Conservation (phyloP, 64 coral and sea anemone genomes). For the Anthopleura sola region DNA sequence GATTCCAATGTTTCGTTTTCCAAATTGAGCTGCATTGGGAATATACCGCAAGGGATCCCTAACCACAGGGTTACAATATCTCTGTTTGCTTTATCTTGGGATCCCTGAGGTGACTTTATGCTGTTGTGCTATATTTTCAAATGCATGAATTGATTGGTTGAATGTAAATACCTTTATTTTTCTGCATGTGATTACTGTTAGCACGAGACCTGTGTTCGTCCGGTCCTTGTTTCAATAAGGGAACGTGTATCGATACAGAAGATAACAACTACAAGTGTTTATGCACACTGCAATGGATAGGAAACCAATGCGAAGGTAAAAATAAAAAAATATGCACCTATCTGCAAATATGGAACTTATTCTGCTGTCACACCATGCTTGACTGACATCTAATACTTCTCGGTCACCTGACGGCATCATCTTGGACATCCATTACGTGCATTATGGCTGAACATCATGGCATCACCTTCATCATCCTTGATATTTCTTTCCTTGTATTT, state of each 20-base stretch:
- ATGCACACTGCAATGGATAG: conserved; percentile 56
- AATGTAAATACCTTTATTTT: conserved; percentile 2
- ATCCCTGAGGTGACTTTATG: not conserved
- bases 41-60: not conserved
- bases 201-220: conserved; percentile 54
- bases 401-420: not conserved
- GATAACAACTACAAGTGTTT: conserved; percentile 77
- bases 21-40: too few relatives aligned
- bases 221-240: conserved; percentile 65
- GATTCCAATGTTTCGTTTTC: too few relatives aligned
- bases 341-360: not conserved
- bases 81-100: not conserved
- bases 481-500: too few relatives aligned
- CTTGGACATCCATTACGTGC: too few relatives aligned
- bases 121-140: not conserved
- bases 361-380: not conserved
- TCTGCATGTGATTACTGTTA: conserved; percentile 12
- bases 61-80: not conserved
- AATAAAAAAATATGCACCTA: not conserved
- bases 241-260: conserved; percentile 82
- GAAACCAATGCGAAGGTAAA: conserved; percentile 77
- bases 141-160: not conserved
- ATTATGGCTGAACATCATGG: too few relatives aligned
- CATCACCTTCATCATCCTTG: too few relatives aligned
- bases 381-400: not conserved